phyloP scores from a whole-genome alignment of 2,888 invertebrate species.

The Erannis defoliaria region DNA sequence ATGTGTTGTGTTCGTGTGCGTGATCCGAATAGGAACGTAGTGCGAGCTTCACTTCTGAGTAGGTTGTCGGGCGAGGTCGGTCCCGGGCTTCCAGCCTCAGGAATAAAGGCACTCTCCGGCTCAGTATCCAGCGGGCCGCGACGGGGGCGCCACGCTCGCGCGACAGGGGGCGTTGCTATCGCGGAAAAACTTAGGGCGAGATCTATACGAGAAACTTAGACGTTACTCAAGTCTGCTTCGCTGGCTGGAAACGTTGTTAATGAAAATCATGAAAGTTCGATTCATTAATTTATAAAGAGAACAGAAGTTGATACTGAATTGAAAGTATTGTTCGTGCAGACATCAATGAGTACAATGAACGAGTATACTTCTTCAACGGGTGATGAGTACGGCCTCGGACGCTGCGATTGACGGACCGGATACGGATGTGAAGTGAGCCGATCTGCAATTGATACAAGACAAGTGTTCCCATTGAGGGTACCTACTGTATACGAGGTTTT shows the following conservation, averaged over 20 bases:
- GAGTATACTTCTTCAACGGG: constrained; percentile 54
- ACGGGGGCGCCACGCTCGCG: constrained; percentile 21
- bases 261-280: background rate
- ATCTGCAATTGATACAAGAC: constrained; percentile 31
- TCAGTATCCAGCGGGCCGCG: constrained; percentile 20
- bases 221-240: constrained; percentile 15
- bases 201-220: constrained; percentile 32
- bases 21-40: constrained; percentile 6
- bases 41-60: constrained; percentile 27
- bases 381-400: constrained; percentile 59
- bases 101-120: constrained; percentile 32
- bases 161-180: constrained; percentile 29
- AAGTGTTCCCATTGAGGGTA: constrained; percentile 25
- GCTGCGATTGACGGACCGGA: constrained; percentile 59
- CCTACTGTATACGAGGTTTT: background rate
- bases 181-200: constrained; percentile 47
- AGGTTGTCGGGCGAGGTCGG: constrained; percentile 52
- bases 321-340: constrained; percentile 1
- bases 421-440: constrained; percentile 67
- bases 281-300: background rate
- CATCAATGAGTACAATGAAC: background rate
- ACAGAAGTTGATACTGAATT: background rate
- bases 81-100: constrained; percentile 49
- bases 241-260: background rate
- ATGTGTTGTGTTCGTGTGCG: constrained; percentile 12